Evolutionary conservation across 2,888 invertebrate species (phyloP).

Genomic region (Cephus pygmeus): DNA sequence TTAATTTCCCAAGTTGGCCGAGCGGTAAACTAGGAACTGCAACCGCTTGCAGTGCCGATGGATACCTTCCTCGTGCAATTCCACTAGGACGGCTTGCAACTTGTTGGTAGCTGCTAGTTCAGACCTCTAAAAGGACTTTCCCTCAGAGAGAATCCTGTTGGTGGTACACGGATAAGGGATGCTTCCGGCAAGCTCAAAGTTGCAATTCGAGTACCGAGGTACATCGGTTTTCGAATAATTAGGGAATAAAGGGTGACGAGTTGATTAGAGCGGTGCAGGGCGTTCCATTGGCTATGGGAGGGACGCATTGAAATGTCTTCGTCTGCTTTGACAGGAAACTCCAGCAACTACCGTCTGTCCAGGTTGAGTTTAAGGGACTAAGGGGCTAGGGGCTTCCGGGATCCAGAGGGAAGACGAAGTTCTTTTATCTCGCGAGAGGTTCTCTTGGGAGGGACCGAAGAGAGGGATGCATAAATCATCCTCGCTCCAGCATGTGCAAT

Average conservation of each 20-base stretch:
- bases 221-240: conserved; percentile 13
- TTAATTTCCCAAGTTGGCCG: neutral
- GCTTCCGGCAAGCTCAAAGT: conserved; percentile 13
- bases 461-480: neutral
- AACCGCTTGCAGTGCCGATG: neutral
- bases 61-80: neutral
- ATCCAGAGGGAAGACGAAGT: neutral
- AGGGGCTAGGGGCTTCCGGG: no score
- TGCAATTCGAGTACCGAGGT: conserved; percentile 9
- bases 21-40: neutral
- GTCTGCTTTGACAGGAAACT: neutral
- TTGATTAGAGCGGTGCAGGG: neutral
- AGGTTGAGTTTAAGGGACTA: no score
- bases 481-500: neutral
- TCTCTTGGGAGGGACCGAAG: neutral
- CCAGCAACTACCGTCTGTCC: no score
- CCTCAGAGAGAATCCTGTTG: neutral
- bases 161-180: neutral
- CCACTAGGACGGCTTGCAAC: neutral
- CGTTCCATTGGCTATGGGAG: neutral
- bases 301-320: neutral
- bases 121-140: neutral
- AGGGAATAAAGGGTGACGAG: neutral
- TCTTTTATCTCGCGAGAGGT: neutral
- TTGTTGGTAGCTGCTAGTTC: neutral